A percentile compares a stretch with the other conserved stretches of the same genome.
Evolutionary conservation across 2,797 vertebrate genomes (phyloP).

Genomic region (Neosalanx taihuensis): DNA sequence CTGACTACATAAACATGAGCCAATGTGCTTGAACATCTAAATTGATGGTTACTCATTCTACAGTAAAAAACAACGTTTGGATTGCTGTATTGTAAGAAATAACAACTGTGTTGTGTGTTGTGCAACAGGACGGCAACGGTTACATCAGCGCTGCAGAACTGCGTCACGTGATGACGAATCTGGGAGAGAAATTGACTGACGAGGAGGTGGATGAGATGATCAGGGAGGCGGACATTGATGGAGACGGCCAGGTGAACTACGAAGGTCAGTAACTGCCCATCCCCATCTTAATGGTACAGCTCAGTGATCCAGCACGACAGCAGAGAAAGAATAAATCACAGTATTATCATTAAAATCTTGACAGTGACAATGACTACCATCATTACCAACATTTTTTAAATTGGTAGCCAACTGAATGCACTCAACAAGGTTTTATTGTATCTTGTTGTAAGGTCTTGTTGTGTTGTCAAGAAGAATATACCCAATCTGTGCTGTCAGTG

Average conservation of each 20-base stretch:
- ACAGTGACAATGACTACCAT: too few relatives aligned
- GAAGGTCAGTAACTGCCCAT: slow-evolving; percentile 72
- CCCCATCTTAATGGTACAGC: neutral
- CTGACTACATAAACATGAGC: neutral
- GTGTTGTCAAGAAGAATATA: neutral
- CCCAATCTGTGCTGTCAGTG: neutral
- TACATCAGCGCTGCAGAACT: slow-evolving; percentile 89
- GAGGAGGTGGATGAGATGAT: slow-evolving; percentile 93
- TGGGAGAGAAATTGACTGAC: slow-evolving; percentile 88
- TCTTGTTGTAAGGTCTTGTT: neutral
- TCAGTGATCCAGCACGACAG: too few relatives aligned
- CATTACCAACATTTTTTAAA: too few relatives aligned
- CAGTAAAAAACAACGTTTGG: neutral
- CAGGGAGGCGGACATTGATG: slow-evolving; percentile 87
- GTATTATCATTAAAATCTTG: too few relatives aligned
- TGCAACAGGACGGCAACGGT: slow-evolving; percentile 82
- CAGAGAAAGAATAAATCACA: too few relatives aligned
- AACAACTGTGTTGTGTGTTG: neutral
- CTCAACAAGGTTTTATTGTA: neutral
- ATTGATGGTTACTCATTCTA: neutral
- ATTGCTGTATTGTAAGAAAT: neutral
- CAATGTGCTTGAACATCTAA: neutral
- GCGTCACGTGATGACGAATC: slow-evolving; percentile 90
- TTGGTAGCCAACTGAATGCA: neutral
- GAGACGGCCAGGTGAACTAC: slow-evolving; percentile 90